phyloP scores from a whole-genome alignment of 1,140 invertebrate genomes.

The Lepidurus arcticus region DNA sequence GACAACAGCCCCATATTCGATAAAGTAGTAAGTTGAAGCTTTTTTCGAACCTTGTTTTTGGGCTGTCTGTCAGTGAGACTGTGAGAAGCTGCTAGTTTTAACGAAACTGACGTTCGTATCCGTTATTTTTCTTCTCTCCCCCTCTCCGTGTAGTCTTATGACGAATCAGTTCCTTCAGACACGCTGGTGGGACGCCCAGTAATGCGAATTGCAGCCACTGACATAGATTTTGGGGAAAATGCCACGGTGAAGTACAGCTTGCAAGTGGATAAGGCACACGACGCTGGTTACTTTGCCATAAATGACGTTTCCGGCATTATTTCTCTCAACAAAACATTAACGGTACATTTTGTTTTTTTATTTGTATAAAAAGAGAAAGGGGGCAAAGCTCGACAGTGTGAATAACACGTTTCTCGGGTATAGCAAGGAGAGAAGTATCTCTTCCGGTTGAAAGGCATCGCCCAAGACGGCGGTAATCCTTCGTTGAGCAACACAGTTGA shows the following conservation, averaged over 20 bases:
- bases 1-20: constrained; percentile 81
- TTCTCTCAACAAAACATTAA: constrained; percentile 61
- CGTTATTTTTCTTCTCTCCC: neutral
- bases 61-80: constrained; percentile 10
- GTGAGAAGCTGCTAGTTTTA: neutral
- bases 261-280: constrained; percentile 40
- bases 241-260: constrained; percentile 58
- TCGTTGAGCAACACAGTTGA: constrained; percentile 60
- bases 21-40: constrained; percentile 57
- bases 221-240: constrained; percentile 80
- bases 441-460: constrained; percentile 66
- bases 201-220: constrained; percentile 79
- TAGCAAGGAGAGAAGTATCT: constrained; percentile 60
- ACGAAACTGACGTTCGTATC: neutral
- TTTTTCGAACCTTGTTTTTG: constrained; percentile 28
- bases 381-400: neutral
- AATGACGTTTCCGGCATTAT: constrained; percentile 71
- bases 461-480: constrained; percentile 64
- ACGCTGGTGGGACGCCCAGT: constrained; percentile 61
- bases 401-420: constrained; percentile 33
- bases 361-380: neutral
- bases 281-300: constrained; percentile 67
- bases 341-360: constrained; percentile 42
- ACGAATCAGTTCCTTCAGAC: constrained; percentile 69
- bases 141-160: constrained; percentile 55